phyloP scores from a whole-genome alignment of 2,113 vertebrate genomes.

The Astatotilapia flaviijosephi region DNA sequence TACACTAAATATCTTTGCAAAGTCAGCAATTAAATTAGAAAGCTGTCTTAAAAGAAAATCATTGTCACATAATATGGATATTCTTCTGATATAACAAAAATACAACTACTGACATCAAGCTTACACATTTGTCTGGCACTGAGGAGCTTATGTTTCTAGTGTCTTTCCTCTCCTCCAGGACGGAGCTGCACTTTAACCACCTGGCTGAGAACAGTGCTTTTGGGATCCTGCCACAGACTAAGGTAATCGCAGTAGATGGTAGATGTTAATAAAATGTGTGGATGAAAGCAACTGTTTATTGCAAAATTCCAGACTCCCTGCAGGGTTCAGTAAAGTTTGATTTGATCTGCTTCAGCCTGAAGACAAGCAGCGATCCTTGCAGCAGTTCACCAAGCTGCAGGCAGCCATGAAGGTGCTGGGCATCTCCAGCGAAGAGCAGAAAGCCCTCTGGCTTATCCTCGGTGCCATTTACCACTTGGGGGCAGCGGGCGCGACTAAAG shows the following conservation, averaged over 20 bases:
- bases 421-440: slow-evolving; percentile 88
- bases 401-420: slow-evolving; percentile 95
- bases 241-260: slow-evolving; percentile 68
- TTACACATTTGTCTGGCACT: neutral
- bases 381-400: slow-evolving; percentile 94
- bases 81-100: neutral
- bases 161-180: slow-evolving; percentile 65
- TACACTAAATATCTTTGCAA: too few relatives aligned
- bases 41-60: neutral
- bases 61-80: neutral
- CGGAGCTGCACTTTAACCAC: slow-evolving; percentile 95
- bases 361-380: slow-evolving; percentile 89
- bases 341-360: slow-evolving; percentile 70
- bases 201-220: slow-evolving; percentile 90
- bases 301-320: neutral
- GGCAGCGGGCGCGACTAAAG: slow-evolving; percentile 93
- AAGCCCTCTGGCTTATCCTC: slow-evolving; percentile 81
- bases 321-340: neutral
- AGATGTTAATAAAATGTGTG: neutral
- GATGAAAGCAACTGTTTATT: neutral
- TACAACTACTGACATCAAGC: neutral
- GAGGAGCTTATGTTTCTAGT: neutral
- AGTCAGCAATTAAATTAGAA: neutral
- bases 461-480: slow-evolving; percentile 93
- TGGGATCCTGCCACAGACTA: slow-evolving; percentile 81